Conservation (phyloP, 1,140 invertebrate species). For the Cydia fagiglandana region DNA sequence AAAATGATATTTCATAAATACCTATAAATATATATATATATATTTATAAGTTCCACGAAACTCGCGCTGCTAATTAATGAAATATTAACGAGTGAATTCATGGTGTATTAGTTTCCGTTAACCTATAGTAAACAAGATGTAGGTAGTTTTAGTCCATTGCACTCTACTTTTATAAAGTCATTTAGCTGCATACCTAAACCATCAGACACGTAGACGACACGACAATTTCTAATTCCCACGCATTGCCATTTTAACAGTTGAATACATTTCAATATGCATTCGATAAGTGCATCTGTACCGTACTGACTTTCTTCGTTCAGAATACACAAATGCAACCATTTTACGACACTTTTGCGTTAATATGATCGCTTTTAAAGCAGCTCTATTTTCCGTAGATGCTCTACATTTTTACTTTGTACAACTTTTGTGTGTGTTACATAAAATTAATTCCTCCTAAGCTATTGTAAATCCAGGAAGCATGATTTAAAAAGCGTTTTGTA, state of each 20-base stretch:
- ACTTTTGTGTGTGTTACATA: too few relatives aligned
- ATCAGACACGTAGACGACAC: too few relatives aligned
- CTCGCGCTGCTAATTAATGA: too few relatives aligned
- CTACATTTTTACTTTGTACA: background rate
- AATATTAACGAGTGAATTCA: too few relatives aligned
- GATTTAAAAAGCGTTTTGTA: background rate
- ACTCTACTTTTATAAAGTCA: too few relatives aligned
- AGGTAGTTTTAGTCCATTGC: too few relatives aligned
- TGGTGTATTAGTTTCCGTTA: too few relatives aligned
- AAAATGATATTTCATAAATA: too few relatives aligned
- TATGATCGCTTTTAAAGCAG: background rate
- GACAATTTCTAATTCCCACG: background rate
- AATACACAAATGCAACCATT: background rate
- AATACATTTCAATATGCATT: background rate
- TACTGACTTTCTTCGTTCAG: background rate
- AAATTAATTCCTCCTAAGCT: background rate
- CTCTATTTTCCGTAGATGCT: background rate
- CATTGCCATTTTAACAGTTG: background rate
- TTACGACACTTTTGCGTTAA: background rate
- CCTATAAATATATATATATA: too few relatives aligned
- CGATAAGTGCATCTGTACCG: background rate
- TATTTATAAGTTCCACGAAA: too few relatives aligned
- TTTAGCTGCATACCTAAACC: too few relatives aligned
- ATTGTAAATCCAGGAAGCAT: background rate
- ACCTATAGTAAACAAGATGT: too few relatives aligned